Base-by-base conservation (phyloP, 2,888 invertebrate species). In the Drosophila robusta region DNA sequence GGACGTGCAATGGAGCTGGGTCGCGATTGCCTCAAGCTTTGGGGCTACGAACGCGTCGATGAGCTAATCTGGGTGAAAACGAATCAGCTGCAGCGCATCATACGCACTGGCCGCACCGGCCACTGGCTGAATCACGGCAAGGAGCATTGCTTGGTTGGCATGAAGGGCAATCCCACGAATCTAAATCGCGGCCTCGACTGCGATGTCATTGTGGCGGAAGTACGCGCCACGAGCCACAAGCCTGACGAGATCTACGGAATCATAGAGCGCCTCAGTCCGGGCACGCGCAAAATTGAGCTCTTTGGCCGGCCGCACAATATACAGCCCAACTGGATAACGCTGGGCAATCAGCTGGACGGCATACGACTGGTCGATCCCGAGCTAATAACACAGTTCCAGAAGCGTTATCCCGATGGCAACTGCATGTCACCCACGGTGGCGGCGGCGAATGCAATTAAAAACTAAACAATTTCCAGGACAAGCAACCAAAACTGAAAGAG, bases 51-150 rank as follows among this genome's bases (percentile, higher is more conserved):
- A 89, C 94, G 98, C 49, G 97, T 98, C 2, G 99, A 99, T 91
- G 99, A 99, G 91, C 95, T 99, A 41, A 99, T 99, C 86, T 99
- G 99, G 99, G 99, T 99, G 57, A 99, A 99, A 93, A 99, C 99
- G 0, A 99, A 99, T 93, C 99, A 99, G 91, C 93, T 99, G 67
- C 99, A 99, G 91, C 93, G 99, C 66, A 99, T 99, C 85, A 99
- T 99, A 85, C 94, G 99, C 32, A 99, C 99, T 0, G 99, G 99
- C 0, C 94, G 99, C 57, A 99, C 99, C 0, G 99, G 99, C 0
- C 99, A 99, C 92, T 99, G 99, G 99, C 93, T 99, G 26, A 99
- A 99, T 92, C 99, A 99, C 91, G 99, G 99, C 24, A 99, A 99
- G 92, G 99, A 99, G 90, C 99, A 99, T 89, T 99, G 99, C 91